phyloP scores from a whole-genome alignment of 2,888 invertebrate species.

The Hirtodrosophila duncani region DNA sequence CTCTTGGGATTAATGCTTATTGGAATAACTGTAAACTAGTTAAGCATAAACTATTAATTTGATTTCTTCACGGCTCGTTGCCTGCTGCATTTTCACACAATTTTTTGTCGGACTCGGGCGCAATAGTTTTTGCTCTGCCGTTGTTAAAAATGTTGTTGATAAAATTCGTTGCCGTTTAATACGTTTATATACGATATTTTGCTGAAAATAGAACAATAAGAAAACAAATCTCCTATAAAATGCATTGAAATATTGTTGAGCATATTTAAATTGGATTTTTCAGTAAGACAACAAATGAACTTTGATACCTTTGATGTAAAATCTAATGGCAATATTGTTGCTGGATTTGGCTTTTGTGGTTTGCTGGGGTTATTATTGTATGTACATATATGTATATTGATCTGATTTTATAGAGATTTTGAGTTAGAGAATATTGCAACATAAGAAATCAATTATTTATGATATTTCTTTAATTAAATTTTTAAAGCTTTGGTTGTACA shows the following conservation, averaged over 20 bases:
- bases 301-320: background rate
- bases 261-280: slow-evolving; percentile 12
- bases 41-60: slow-evolving; percentile 48
- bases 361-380: no score
- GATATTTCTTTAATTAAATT: no score
- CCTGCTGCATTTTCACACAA: slow-evolving; percentile 26
- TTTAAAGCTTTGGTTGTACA: no score
- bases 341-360: no score
- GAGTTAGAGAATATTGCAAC: no score
- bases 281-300: background rate
- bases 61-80: slow-evolving; percentile 42
- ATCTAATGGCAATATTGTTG: no score
- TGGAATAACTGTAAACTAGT: slow-evolving; percentile 23
- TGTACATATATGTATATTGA: no score
- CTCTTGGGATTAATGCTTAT: no score
- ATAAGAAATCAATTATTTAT: no score
- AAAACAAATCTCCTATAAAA: slow-evolving; percentile 13
- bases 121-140: slow-evolving; percentile 9
- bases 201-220: slow-evolving; percentile 38
- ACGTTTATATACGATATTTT: no score
- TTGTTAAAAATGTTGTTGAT: background rate
- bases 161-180: no score
- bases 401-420: no score
- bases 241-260: slow-evolving; percentile 17
- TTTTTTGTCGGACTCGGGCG: slow-evolving; percentile 1